These are phyloP conservation scores for Plodia interpunctella DNA, from an alignment of 1,140 invertebrate genomes.

Conservation along the genomic window DNA sequence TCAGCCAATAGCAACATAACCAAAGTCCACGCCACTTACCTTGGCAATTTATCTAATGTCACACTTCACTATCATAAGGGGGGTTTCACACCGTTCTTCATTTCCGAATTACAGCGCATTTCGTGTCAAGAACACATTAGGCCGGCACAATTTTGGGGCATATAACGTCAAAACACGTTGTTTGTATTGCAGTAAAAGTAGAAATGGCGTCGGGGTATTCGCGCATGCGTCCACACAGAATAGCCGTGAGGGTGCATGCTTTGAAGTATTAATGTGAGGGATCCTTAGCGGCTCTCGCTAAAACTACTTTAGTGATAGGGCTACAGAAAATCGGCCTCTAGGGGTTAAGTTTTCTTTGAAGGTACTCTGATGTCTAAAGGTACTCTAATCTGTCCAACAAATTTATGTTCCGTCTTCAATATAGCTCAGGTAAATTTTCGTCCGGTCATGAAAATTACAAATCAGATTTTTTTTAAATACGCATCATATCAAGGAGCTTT, in stretches of 20 bases:
- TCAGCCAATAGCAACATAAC: slow-evolving; percentile 23
- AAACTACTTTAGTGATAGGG: slow-evolving; percentile 9
- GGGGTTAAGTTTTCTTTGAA: neutral
- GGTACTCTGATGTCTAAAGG: neutral
- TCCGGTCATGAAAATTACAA: no score
- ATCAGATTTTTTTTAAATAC: no score
- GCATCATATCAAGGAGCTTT: no score
- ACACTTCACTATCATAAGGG: slow-evolving; percentile 68
- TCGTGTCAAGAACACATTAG: slow-evolving; percentile 74
- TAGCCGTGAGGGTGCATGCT: slow-evolving; percentile 31
- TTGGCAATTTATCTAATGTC: slow-evolving; percentile 26
- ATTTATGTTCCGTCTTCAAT: no score
- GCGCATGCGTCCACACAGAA: slow-evolving; percentile 61
- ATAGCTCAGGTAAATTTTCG: no score
- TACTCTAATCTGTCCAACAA: no score
- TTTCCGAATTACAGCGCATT: slow-evolving; percentile 54
- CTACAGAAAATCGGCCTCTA: neutral
- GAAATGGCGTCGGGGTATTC: slow-evolving; percentile 60
- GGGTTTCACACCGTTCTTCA: slow-evolving; percentile 48
- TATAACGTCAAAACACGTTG: slow-evolving; percentile 69
- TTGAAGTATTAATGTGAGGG: slow-evolving; percentile 30
- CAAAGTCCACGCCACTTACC: slow-evolving; percentile 36
- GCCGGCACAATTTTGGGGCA: slow-evolving; percentile 36
- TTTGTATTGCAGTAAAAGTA: slow-evolving; percentile 53
- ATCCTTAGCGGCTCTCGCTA: slow-evolving; percentile 15